Evolutionary conservation across 2,888 invertebrate genomes (phyloP).

Genomic region (Chrysolina haemoptera): DNA sequence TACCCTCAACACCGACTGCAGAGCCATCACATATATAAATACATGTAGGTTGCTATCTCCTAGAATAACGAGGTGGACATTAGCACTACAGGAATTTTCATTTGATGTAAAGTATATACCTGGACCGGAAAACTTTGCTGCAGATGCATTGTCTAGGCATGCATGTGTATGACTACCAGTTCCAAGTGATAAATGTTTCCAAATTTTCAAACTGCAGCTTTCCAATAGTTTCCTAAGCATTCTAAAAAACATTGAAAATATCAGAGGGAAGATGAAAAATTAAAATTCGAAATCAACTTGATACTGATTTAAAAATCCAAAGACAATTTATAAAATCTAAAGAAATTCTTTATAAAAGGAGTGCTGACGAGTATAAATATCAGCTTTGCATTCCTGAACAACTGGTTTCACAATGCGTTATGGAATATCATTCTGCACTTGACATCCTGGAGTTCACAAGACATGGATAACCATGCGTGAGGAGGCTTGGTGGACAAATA

Average conservation of each 20-base stretch:
- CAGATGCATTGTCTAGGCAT: neutral
- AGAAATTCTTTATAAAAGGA: neutral
- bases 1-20: neutral
- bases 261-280: neutral
- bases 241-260: neutral
- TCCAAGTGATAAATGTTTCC: neutral
- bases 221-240: neutral
- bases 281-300: neutral
- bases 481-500: conserved; percentile 12
- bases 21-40: neutral
- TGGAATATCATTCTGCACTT: conserved; percentile 2
- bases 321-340: neutral
- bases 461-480: conserved; percentile 14
- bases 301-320: neutral
- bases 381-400: neutral
- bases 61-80: neutral
- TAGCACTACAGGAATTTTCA: neutral
- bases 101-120: neutral
- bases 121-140: neutral
- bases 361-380: neutral
- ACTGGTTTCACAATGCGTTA: neutral
- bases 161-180: neutral
- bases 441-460: conserved; percentile 20
- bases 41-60: neutral
- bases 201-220: neutral